phyloP scores from a whole-genome alignment of 1,140 invertebrate species.

The Pinna nobilis region DNA sequence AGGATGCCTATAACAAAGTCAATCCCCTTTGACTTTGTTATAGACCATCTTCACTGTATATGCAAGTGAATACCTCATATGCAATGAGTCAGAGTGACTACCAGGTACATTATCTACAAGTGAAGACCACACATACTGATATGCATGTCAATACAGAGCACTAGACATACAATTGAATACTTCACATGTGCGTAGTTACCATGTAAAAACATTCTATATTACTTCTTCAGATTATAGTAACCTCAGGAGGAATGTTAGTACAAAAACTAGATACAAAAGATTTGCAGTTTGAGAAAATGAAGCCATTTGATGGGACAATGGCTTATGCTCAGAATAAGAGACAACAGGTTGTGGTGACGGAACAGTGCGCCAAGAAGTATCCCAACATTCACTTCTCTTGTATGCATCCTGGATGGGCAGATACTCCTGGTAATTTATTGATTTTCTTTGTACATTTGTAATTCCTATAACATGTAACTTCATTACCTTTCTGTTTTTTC shows the following conservation, averaged over 20 bases:
- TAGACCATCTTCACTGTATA: no score
- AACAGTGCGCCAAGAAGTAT: constrained; percentile 74
- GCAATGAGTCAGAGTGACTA: no score
- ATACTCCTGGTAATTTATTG: constrained; percentile 71
- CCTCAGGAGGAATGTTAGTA: constrained; percentile 77
- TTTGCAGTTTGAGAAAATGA: constrained; percentile 74
- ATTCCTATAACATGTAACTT: no score
- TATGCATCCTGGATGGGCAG: constrained; percentile 78
- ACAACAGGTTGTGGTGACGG: constrained; percentile 77
- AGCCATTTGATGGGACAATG: constrained; percentile 76
- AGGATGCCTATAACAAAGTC: no score
- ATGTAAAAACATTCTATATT: no score
- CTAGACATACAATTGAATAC: no score
- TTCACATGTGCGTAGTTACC: no score
- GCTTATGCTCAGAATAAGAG: constrained; percentile 78
- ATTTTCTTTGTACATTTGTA: neutral
- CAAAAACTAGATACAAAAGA: constrained; percentile 75
- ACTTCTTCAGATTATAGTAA: constrained; percentile 71
- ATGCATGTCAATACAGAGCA: constrained; percentile 67
- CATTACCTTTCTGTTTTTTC: no score
- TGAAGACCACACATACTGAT: constrained; percentile 74
- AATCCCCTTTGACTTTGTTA: no score
- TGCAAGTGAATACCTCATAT: no score
- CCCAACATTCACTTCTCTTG: constrained; percentile 75
- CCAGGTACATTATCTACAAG: no score